Conservation (phyloP, 2,888 invertebrate genomes). For the Tinea semifulvella region DNA sequence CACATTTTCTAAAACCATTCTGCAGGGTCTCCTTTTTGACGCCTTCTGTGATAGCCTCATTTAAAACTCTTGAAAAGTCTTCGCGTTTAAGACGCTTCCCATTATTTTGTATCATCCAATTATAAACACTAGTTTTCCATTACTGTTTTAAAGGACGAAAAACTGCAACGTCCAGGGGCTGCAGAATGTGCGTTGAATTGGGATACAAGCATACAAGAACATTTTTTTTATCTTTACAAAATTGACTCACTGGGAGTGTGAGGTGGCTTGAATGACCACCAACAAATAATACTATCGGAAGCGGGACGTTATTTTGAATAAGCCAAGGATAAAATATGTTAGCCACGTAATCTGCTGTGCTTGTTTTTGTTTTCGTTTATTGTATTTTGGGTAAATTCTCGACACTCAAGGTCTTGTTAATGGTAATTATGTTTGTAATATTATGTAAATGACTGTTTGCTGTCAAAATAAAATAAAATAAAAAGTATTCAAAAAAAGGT, state of each 20-base stretch:
- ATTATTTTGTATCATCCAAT: neutral
- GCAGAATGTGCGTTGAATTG: slow-evolving; percentile 19
- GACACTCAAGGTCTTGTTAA: too few relatives aligned
- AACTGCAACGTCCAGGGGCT: slow-evolving; percentile 20
- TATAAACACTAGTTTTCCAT: neutral
- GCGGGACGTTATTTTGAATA: slow-evolving; percentile 18
- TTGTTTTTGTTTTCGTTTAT: too few relatives aligned
- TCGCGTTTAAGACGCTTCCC: neutral
- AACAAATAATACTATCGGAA: slow-evolving; percentile 23
- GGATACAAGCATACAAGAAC: slow-evolving; percentile 17
- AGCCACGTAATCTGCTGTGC: slow-evolving; percentile 18
- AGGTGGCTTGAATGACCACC: slow-evolving; percentile 23
- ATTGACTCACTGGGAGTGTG: slow-evolving; percentile 20
- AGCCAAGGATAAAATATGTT: slow-evolving; percentile 23
- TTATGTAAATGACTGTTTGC: too few relatives aligned
- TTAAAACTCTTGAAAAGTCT: slow-evolving; percentile 1
- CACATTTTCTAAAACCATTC: slow-evolving; percentile 3
- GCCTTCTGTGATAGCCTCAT: neutral
- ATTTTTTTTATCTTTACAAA: slow-evolving; percentile 23
- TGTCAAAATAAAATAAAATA: too few relatives aligned
- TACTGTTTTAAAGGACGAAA: slow-evolving; percentile 11
- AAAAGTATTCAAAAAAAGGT: too few relatives aligned
- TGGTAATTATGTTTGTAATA: too few relatives aligned
- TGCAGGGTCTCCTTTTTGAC: neutral
- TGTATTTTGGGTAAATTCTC: too few relatives aligned